Conservation (phyloP, 2,888 invertebrate species). For the Hedya salicella region DNA sequence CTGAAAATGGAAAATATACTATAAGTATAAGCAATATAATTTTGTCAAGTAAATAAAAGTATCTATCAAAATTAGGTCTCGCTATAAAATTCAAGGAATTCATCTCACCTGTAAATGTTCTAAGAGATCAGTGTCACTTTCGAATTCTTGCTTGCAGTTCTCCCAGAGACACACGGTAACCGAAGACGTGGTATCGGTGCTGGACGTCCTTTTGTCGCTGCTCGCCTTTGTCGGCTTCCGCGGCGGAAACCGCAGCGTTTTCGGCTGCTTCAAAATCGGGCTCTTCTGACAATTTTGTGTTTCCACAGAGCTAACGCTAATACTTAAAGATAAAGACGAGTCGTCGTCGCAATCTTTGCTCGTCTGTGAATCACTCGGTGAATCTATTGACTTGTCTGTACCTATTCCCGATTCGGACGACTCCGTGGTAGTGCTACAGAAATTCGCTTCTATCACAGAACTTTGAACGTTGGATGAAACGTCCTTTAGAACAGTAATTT, state of each 20-base stretch:
- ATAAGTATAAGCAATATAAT: background rate
- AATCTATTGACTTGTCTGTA: constrained; percentile 80
- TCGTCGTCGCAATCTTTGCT: constrained; percentile 82
- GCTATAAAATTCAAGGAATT: background rate
- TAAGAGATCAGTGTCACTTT: constrained; percentile 91
- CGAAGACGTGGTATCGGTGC: constrained; percentile 76
- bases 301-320: constrained; percentile 75
- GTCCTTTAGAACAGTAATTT: constrained; percentile 79
- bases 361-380: constrained; percentile 77
- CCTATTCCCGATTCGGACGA: constrained; percentile 79
- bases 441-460: constrained; percentile 77
- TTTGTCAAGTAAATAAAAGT: constrained; percentile 20
- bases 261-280: constrained; percentile 92
- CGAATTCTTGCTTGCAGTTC: constrained; percentile 91
- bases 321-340: constrained; percentile 75
- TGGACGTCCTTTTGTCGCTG: constrained; percentile 67
- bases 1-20: constrained; percentile 72
- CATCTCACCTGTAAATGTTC: constrained; percentile 92
- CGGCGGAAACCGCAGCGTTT: constrained; percentile 92
- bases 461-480: constrained; percentile 78
- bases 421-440: constrained; percentile 72
- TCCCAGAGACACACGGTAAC: constrained; percentile 91
- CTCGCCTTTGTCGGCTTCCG: constrained; percentile 71
- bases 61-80: too few relatives aligned
- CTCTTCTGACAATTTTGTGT: constrained; percentile 84